Evolutionary conservation across 2,888 invertebrate genomes (phyloP).

Genomic region (Euzetes globulus): DNA sequence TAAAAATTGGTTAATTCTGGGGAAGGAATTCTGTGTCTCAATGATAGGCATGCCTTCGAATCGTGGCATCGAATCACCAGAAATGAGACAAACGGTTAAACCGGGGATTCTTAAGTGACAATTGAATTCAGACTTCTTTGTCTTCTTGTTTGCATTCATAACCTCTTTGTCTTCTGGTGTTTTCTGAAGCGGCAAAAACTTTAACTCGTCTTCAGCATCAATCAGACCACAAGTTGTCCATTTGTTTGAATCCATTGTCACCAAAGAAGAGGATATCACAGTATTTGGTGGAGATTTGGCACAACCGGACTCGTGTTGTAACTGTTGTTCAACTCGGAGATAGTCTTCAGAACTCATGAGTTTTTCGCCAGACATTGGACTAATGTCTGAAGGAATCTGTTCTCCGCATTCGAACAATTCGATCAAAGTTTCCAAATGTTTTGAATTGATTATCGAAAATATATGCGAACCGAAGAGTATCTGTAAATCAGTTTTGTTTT

Average conservation of each 20-base stretch:
- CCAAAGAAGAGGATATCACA: slow-evolving; percentile 19
- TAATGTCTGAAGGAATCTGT: background rate
- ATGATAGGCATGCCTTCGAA: slow-evolving; percentile 27
- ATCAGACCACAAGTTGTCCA: slow-evolving; percentile 28
- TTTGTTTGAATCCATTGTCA: slow-evolving; percentile 4
- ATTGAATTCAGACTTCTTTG: slow-evolving; percentile 13
- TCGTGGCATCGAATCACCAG: slow-evolving; percentile 6
- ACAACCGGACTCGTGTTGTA: slow-evolving; percentile 26
- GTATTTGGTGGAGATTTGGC: background rate
- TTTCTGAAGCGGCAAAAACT: slow-evolving; percentile 18
- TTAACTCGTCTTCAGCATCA: background rate
- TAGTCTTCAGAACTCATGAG: slow-evolving; percentile 34
- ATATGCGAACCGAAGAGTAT: slow-evolving; percentile 32
- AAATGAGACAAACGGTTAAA: slow-evolving; percentile 33
- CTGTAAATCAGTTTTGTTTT: slow-evolving; percentile 34
- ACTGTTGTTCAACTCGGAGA: slow-evolving; percentile 34
- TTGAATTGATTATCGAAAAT: slow-evolving; percentile 32
- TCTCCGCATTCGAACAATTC: slow-evolving; percentile 28
- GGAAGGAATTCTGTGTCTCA: slow-evolving; percentile 25
- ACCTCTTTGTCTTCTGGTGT: background rate
- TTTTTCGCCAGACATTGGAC: slow-evolving; percentile 31
- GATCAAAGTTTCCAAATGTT: slow-evolving; percentile 33
- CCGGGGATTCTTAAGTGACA: slow-evolving; percentile 38
- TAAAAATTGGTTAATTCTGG: slow-evolving; percentile 27
- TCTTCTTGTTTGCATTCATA: background rate